phyloP scores from a whole-genome alignment of 2,888 invertebrate species.

The Bombylius discolor region DNA sequence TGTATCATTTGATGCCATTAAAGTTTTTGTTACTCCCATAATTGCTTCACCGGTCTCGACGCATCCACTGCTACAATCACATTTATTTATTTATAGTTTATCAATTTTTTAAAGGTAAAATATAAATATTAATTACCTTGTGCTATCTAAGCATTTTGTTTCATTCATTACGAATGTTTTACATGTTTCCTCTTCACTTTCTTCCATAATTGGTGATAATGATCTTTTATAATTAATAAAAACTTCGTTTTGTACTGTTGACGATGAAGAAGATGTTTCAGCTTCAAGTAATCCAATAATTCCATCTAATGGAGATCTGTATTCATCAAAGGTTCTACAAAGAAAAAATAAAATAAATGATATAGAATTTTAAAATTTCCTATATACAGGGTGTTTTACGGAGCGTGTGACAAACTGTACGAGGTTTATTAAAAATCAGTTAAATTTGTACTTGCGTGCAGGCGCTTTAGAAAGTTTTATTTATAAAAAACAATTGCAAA shows the following conservation, averaged over 20 bases:
- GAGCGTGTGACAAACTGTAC: no score
- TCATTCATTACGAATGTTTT: conserved; percentile 19
- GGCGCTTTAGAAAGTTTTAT: no score
- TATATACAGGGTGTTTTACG: no score
- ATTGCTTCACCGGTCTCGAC: conserved; percentile 18
- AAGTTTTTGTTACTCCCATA: conserved; percentile 17
- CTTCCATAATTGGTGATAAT: conserved; percentile 20
- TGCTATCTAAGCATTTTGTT: conserved; percentile 18
- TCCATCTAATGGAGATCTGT: conserved; percentile 14
- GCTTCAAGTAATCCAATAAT: conserved; percentile 9
- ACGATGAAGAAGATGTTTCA: conserved; percentile 7
- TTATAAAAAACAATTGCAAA: no score
- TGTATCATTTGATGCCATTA: conserved; percentile 21
- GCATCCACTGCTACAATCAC: conserved; percentile 15
- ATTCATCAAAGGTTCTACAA: conserved; percentile 15
- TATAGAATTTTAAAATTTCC: background rate
- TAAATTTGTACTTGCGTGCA: no score
- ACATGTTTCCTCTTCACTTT: conserved; percentile 19
- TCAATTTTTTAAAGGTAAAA: background rate
- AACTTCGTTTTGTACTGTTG: conserved; percentile 15
- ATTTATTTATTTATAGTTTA: background rate
- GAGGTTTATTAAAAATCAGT: no score
- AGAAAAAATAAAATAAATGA: background rate
- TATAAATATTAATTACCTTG: conserved; percentile 12
- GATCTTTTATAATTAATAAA: conserved; percentile 18